A percentile compares a stretch with the other conserved stretches of the same genome.
Evolutionary conservation across 2,113 vertebrate species (phyloP).

Genomic region (Aptenodytes patagonicus): DNA sequence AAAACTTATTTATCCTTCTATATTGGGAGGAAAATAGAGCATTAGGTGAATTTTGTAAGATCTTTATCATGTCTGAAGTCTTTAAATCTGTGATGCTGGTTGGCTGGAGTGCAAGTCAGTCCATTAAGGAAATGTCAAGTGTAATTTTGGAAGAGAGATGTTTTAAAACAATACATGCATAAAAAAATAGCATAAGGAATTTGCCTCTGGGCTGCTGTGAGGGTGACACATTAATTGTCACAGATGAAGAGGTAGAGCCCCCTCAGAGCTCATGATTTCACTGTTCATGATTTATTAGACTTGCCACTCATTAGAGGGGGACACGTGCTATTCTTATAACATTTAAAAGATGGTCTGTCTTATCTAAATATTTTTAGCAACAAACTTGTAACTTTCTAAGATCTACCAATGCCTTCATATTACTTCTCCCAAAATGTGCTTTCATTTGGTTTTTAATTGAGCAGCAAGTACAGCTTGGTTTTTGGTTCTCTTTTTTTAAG

Average conservation of each 20-base stretch:
- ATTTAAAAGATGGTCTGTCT: neutral
- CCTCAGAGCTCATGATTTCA: constrained; percentile 24
- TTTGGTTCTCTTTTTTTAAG: neutral
- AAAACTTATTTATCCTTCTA: neutral
- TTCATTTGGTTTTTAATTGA: neutral
- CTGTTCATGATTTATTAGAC: constrained; percentile 43
- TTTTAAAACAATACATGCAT: constrained; percentile 59
- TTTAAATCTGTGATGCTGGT: neutral
- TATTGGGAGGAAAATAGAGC: neutral
- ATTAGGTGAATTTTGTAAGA: neutral
- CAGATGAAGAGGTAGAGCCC: constrained; percentile 50
- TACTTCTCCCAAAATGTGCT: neutral
- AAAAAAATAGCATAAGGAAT: constrained; percentile 53
- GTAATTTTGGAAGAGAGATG: constrained; percentile 37
- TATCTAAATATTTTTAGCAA: neutral
- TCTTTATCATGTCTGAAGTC: neutral
- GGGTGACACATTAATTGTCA: constrained; percentile 48
- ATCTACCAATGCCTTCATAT: neutral
- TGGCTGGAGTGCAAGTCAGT: constrained; percentile 10
- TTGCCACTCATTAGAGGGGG: constrained; percentile 10
- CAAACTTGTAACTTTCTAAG: neutral
- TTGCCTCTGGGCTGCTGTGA: constrained; percentile 44
- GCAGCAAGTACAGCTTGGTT: neutral
- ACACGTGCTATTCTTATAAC: neutral
- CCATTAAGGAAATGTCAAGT: constrained; percentile 51